Base-by-base conservation (phyloP, 2,113 vertebrate species). In the Ariopsis seemanni region DNA sequence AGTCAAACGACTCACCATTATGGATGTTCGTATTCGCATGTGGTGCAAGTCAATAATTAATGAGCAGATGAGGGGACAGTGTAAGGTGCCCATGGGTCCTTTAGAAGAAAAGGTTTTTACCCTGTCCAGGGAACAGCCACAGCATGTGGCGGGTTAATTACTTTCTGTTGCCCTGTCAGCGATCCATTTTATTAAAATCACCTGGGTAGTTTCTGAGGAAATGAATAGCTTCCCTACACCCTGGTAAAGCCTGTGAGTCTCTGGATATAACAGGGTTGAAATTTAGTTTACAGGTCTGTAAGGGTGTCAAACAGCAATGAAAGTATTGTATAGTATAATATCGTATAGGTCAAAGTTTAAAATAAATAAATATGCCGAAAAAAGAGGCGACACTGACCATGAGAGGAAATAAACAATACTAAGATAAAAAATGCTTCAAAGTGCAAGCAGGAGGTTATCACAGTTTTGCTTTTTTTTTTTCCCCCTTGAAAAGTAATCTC, bases 21-120 rank as follows among this genome's bases (percentile, higher is more conserved):
- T 34, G 2, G 60, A 80, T 18, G 53, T 27, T 25, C 12, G 20
- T 63, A 63, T 11, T 42, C 17, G 42, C 71, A 83, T 85, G 67
- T 86, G 83, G 67, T 57, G 60, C 52, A 53, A 75, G 52, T 90
- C 60, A 90, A 90, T 90, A 85, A 90, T 90, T 82, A 85, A 90
- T 84, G 80, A 83, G 48, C 72, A 72, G 55, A 82, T 2, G 30
- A 62, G 69, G 79, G 83, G 84, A 50, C 77, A 48, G 69, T 25
- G 25, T 57, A 80, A 71, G 15, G 30, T 60, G 78, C 52, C 77
- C 89, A 79, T 77, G 77, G 48, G 67, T 77, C 57, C 69, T 80
- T 57, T 83, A 87, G 63, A 22, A 77, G 58, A 83, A 50, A 65
- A 67, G 81, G 60, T 79, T 84, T 77, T 80, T 30, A 80, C 2